Conservation (phyloP, 2,888 invertebrate species). For the Trachelus troglodyta region DNA sequence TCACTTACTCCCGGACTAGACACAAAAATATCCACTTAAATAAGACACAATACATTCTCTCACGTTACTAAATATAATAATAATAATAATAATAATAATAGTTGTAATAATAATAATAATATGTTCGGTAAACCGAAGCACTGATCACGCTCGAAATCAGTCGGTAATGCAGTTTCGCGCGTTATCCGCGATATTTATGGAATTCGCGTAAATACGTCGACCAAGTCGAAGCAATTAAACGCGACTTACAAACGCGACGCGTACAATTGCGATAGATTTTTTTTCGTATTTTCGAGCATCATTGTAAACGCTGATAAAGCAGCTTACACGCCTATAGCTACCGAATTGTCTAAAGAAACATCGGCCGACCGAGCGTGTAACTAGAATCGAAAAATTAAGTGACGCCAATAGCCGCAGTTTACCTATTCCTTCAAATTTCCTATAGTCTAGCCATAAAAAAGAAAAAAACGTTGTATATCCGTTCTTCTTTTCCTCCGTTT, state of each 20-base stretch:
- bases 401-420: background rate
- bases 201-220: background rate
- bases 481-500: background rate
- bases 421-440: background rate
- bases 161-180: background rate
- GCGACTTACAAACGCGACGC: background rate
- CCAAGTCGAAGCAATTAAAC: background rate
- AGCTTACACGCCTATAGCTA: no score
- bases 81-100: slow-evolving; percentile 35
- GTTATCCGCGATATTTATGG: background rate
- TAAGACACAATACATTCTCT: slow-evolving; percentile 47
- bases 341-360: background rate
- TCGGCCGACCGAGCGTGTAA: background rate
- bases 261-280: background rate
- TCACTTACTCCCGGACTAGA: slow-evolving; percentile 58
- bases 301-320: no score
- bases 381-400: background rate
- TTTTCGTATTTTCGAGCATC: no score
- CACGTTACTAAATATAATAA: slow-evolving; percentile 41
- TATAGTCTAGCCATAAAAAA: background rate
- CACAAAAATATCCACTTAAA: slow-evolving; percentile 63
- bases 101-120: slow-evolving; percentile 37
- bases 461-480: background rate
- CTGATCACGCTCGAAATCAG: background rate
- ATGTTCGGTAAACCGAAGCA: slow-evolving; percentile 16